Percentiles rank a stretch among this genome's conserved stretches.
phyloP scores from a whole-genome alignment of 2,888 invertebrate genomes.

The Nesidiocoris tenuis region DNA sequence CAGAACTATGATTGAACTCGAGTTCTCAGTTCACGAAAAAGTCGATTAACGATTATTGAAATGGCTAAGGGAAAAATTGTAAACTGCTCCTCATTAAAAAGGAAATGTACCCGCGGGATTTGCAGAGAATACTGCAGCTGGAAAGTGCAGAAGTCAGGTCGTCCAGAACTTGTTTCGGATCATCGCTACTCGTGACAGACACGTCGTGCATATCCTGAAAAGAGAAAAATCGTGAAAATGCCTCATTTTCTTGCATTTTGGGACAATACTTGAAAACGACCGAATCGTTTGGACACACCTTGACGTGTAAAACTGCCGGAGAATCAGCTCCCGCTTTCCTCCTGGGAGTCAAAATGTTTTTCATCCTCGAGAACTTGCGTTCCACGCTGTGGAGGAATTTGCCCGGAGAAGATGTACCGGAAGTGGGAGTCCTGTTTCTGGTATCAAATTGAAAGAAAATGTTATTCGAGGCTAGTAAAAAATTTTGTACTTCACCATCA shows the following conservation, averaged over 20 bases:
- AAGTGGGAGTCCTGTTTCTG: conserved; percentile 37
- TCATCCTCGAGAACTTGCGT: conserved; percentile 65
- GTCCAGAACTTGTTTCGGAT: conserved; percentile 65
- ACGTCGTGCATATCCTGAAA: conserved; percentile 68
- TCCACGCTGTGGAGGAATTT: conserved; percentile 70
- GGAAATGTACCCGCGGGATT: conserved; percentile 67
- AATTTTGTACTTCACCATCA: background rate
- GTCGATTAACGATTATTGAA: too few relatives aligned
- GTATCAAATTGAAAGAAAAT: background rate
- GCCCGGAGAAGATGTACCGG: conserved; percentile 57
- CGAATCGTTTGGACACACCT: too few relatives aligned
- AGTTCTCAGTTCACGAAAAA: too few relatives aligned
- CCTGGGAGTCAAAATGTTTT: conserved; percentile 69
- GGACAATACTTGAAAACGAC: too few relatives aligned
- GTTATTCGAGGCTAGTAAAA: too few relatives aligned
- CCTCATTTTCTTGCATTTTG: too few relatives aligned
- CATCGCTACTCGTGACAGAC: conserved; percentile 66
- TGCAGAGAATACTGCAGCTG: conserved; percentile 64
- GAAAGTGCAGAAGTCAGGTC: conserved; percentile 63
- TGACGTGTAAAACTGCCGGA: conserved; percentile 58
- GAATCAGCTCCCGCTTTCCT: conserved; percentile 54
- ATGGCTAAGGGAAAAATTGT: too few relatives aligned
- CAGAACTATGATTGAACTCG: too few relatives aligned
- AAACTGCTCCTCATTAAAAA: too few relatives aligned
- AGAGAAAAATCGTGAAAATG: too few relatives aligned